A percentile compares a stretch with the other conserved stretches of the same genome.
Conservation (phyloP, 2,888 invertebrate species). For the Toxonevra muliebris region DNA sequence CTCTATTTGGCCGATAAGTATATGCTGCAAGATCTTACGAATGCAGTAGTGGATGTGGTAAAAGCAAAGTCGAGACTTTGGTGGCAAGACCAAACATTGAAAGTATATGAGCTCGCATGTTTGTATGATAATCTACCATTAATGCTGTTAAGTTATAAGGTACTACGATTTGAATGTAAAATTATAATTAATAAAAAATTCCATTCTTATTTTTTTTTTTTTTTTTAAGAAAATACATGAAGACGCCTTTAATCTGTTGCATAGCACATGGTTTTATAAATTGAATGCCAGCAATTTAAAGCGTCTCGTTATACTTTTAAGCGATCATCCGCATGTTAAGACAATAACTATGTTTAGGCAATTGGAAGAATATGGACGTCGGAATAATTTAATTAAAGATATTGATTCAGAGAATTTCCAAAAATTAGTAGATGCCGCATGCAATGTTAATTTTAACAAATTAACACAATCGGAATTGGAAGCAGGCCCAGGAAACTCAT, state of each 20-base stretch:
- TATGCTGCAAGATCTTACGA: conserved; percentile 43
- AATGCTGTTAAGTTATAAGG: conserved; percentile 24
- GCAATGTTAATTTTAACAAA: conserved; percentile 16
- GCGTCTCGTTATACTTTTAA: conserved; percentile 40
- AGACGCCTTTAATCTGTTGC: conserved; percentile 37
- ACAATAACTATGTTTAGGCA: conserved; percentile 32
- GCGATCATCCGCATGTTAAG: conserved; percentile 18
- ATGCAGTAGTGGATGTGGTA: conserved; percentile 40
- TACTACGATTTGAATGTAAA: background rate
- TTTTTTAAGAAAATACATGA: conserved; percentile 40
- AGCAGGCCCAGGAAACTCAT: conserved; percentile 8
- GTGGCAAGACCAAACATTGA: conserved; percentile 41
- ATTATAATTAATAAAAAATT: background rate
- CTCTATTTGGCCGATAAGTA: conserved; percentile 43
- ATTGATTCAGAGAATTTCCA: conserved; percentile 12
- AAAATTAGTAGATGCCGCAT: conserved; percentile 20
- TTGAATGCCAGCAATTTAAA: conserved; percentile 40
- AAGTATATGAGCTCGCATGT: conserved; percentile 45
- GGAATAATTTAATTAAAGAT: conserved; percentile 36
- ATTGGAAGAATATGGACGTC: conserved; percentile 41
- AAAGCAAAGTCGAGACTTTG: conserved; percentile 35
- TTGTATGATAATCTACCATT: conserved; percentile 35
- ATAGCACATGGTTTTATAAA: conserved; percentile 36
- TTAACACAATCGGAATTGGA: conserved; percentile 1
- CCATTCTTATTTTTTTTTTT: background rate